Conservation (phyloP, 37 sponge, comb jelly and placozoan species). For the Beroe ovata region DNA sequence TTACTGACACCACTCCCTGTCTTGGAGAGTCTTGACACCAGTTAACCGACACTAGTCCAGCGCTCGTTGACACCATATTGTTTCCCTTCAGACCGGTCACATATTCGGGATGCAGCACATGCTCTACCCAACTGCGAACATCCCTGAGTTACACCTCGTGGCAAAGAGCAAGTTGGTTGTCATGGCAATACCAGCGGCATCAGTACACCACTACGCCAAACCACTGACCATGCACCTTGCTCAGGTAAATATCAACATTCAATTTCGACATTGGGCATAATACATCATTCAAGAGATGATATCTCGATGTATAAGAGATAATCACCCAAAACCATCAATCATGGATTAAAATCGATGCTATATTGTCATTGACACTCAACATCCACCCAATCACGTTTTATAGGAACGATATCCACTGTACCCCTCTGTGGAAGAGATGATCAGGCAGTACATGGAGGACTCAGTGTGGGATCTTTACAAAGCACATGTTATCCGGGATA, state of each 20-base stretch:
- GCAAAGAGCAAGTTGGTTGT: conserved; percentile 35
- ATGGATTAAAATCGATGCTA: no score
- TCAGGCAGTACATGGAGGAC: conserved; percentile 56
- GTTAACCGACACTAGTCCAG: no score
- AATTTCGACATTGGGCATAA: no score
- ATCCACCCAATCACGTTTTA: no score
- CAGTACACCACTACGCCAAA: conserved; percentile 15
- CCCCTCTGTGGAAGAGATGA: conserved; percentile 17
- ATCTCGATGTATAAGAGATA: no score
- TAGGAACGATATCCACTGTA: conserved; percentile 45
- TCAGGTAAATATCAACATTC: neutral
- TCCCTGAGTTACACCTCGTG: conserved; percentile 41
- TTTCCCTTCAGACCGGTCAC: neutral
- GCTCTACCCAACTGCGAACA: conserved; percentile 1
- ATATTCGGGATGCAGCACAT: conserved; percentile 62
- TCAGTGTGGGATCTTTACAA: conserved; percentile 58
- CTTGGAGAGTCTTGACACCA: no score
- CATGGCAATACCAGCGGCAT: neutral
- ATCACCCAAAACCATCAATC: no score
- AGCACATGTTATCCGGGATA: conserved; percentile 45
- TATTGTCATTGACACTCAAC: no score
- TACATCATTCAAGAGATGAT: no score
- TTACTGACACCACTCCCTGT: no score
- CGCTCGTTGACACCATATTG: no score
- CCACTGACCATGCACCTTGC: neutral